Percentiles rank a stretch among this genome's conserved stretches.
phyloP scores from a whole-genome alignment of 2,888 invertebrate species.

The Lasioglossum leucozonium region DNA sequence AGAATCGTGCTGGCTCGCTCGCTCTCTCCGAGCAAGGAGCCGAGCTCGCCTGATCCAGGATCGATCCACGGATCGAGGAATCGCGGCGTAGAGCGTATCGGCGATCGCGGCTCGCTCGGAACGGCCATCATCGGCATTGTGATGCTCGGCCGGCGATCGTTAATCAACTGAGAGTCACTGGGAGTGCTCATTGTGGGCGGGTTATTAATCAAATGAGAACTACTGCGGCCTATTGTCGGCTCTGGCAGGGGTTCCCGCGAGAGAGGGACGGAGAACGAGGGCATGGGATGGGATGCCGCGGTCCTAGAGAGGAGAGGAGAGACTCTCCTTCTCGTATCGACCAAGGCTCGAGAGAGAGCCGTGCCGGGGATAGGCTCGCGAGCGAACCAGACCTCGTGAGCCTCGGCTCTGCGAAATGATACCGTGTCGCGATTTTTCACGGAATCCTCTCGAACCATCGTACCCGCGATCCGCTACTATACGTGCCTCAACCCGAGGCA shows the following conservation, averaged over 20 bases:
- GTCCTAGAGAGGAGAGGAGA: constrained; percentile 69
- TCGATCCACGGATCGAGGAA: constrained; percentile 44
- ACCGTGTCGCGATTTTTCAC: constrained; percentile 44
- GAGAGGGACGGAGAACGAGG: constrained; percentile 58
- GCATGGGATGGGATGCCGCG: constrained; percentile 47
- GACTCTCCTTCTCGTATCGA: constrained; percentile 78
- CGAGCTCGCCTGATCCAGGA: constrained; percentile 34
- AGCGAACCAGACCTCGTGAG: constrained; percentile 27
- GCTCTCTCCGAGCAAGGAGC: background rate
- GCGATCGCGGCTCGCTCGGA: constrained; percentile 45
- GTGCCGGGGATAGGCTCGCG: constrained; percentile 52
- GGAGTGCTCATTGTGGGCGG: constrained; percentile 81
- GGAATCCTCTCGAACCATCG: constrained; percentile 46
- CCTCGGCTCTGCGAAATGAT: constrained; percentile 29
- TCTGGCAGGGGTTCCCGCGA: constrained; percentile 76
- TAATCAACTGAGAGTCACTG: constrained; percentile 84
- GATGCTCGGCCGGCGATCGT: constrained; percentile 75
- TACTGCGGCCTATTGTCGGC: constrained; percentile 83
- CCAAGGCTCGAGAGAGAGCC: constrained; percentile 69
- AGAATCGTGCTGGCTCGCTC: background rate
- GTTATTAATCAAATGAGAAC: constrained; percentile 85
- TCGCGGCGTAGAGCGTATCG: constrained; percentile 49
- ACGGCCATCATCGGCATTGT: constrained; percentile 73
- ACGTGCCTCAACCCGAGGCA: background rate
- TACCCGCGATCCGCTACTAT: background rate